A percentile compares a stretch with the other conserved stretches of the same genome.
phyloP scores from a whole-genome alignment of 2,113 vertebrate species.

The Ctenodactylus gundi region DNA sequence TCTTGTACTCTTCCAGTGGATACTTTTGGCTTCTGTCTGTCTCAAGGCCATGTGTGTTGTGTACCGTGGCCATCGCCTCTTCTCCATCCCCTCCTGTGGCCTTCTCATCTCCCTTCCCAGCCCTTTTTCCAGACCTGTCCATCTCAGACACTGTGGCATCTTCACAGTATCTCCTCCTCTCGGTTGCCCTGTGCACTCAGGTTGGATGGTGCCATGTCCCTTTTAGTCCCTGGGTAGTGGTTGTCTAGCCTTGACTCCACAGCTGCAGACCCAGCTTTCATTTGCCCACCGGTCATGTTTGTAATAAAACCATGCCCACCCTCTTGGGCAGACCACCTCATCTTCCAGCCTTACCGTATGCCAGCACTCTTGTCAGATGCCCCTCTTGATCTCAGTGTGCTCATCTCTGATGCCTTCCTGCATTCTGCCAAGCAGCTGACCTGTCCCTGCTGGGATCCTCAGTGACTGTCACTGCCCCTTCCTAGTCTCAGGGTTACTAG shows the following conservation, averaged over 20 bases:
- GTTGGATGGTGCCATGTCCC: fast-evolving
- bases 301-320: too few species aligned
- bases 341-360: neutral
- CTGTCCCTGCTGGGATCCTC: fast-evolving
- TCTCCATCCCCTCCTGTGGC: neutral
- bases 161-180: too few species aligned
- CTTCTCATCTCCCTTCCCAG: fast-evolving
- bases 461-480: neutral
- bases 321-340: neutral
- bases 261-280: neutral
- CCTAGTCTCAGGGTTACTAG: neutral
- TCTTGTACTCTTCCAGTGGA: neutral
- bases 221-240: neutral
- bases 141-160: neutral
- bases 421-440: neutral
- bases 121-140: neutral
- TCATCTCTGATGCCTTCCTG: neutral
- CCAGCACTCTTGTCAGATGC: too few species aligned
- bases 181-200: fast-evolving
- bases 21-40: neutral
- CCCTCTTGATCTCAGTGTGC: neutral
- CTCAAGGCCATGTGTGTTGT: fast-evolving
- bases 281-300: neutral
- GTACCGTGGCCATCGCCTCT: neutral
- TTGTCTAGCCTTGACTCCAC: neutral